Evolutionary conservation across 2,113 vertebrate genomes (phyloP).

Genomic region (Corythornis cristatus): DNA sequence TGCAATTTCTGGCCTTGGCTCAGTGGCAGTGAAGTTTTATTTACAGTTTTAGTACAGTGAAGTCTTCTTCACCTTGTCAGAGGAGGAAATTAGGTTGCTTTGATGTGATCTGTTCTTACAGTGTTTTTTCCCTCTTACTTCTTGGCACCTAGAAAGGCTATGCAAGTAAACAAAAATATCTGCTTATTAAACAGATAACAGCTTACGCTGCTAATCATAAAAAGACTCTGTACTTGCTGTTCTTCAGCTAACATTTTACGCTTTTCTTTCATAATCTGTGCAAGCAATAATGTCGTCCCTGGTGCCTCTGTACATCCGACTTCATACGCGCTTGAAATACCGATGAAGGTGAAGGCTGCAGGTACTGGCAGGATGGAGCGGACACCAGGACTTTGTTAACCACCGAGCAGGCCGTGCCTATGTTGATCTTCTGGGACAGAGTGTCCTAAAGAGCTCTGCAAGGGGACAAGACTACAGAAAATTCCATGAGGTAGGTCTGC

Average conservation of each 20-base stretch:
- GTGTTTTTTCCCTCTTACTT: neutral
- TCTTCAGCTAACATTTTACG: neutral
- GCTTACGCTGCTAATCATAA: neutral
- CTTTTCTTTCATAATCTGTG: neutral
- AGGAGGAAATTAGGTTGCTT: neutral
- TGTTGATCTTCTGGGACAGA: neutral
- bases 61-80: neutral
- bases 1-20: neutral
- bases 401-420: rapidly evolving
- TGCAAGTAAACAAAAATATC: neutral
- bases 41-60: neutral
- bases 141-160: neutral
- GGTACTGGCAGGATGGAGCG: neutral
- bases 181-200: neutral
- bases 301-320: neutral
- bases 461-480: neutral
- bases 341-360: neutral
- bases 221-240: neutral
- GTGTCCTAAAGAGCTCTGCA: neutral
- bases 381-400: neutral
- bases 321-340: neutral
- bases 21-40: rapidly evolving
- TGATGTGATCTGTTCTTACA: neutral
- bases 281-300: neutral
- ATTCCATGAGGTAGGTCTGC: slow-evolving; percentile 22